A percentile compares a stretch with the other conserved stretches of the same genome.
phyloP scores from a whole-genome alignment of 2,113 vertebrate genomes.

The Halcyon malimbica region DNA sequence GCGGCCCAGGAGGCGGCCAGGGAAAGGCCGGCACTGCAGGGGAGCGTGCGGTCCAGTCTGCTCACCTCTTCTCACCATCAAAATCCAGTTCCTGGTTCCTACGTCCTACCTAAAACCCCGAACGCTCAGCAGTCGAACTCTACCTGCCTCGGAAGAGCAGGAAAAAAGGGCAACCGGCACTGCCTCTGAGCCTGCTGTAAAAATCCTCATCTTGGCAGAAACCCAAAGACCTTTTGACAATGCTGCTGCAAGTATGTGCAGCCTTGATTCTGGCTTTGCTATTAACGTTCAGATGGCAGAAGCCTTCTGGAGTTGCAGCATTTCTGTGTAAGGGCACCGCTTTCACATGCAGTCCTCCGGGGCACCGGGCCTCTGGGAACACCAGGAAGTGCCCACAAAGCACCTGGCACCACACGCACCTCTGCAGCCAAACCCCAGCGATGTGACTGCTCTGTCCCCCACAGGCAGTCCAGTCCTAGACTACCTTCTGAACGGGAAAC shows the following conservation, averaged over 20 bases:
- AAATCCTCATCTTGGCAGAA: neutral
- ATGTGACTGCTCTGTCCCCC: neutral
- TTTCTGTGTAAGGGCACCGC: neutral
- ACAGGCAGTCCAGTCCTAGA: fast-evolving
- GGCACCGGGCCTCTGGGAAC: fast-evolving
- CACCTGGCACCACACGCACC: neutral
- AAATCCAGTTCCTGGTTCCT: fast-evolving
- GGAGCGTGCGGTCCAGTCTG: fast-evolving
- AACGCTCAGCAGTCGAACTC: fast-evolving
- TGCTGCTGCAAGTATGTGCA: fast-evolving
- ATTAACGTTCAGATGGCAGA: fast-evolving
- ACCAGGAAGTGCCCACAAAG: neutral
- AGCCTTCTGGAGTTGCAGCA: neutral
- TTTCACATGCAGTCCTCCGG: fast-evolving
- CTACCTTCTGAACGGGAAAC: fast-evolving
- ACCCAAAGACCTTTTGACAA: neutral
- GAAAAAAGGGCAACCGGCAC: neutral
- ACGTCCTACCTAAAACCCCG: fast-evolving
- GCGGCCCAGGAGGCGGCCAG: neutral
- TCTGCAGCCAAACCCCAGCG: neutral
- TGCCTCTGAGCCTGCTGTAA: fast-evolving
- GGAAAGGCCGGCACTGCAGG: neutral
- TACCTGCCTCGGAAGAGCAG: fast-evolving
- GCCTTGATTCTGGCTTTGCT: neutral
- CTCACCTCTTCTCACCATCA: fast-evolving